Evolutionary conservation across 2,888 invertebrate genomes (phyloP).

Genomic region (Ophion obscuratus): DNA sequence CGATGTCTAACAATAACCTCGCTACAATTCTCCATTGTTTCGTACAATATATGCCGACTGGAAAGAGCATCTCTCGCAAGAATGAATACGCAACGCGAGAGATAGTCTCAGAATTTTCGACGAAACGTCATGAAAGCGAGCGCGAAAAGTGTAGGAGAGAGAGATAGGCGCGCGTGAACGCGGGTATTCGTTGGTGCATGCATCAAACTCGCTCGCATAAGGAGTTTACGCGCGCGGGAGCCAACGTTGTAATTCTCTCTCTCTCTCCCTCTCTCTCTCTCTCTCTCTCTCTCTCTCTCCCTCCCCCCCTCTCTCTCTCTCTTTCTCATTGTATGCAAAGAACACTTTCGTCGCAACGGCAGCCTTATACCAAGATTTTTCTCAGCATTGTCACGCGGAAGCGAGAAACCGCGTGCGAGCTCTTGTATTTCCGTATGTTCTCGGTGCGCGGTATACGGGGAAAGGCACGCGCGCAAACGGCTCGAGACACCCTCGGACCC

Average conservation of each 20-base stretch:
- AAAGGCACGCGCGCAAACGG: constrained; percentile 38
- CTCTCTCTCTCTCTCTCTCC: too few relatives aligned
- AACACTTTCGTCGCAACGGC: constrained; percentile 19
- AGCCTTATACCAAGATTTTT: constrained; percentile 25
- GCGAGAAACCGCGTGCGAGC: constrained; percentile 2
- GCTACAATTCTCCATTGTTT: constrained; percentile 4
- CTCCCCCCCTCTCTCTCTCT: too few relatives aligned
- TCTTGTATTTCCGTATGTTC: too few relatives aligned
- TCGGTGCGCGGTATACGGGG: too few relatives aligned
- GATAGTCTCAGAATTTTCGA: constrained; percentile 12
- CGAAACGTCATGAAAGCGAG: constrained; percentile 13
- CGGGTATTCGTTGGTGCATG: constrained; percentile 37
- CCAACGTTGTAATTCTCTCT: constrained; percentile 33
- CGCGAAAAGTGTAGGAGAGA: constrained; percentile 9
- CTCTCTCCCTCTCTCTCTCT: too few relatives aligned
- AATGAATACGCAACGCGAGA: constrained; percentile 7
- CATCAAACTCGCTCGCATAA: constrained; percentile 35
- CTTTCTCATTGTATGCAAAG: constrained; percentile 46
- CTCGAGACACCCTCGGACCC: too few relatives aligned
- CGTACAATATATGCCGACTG: constrained; percentile 4
- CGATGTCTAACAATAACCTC: neutral
- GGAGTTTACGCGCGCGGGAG: constrained; percentile 42
- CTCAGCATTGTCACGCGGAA: constrained; percentile 37
- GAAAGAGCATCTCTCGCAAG: constrained; percentile 15
- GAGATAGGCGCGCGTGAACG: constrained; percentile 12